Evolutionary conservation across 1,140 invertebrate species (phyloP).

Genomic region (Drosophila ambigua): DNA sequence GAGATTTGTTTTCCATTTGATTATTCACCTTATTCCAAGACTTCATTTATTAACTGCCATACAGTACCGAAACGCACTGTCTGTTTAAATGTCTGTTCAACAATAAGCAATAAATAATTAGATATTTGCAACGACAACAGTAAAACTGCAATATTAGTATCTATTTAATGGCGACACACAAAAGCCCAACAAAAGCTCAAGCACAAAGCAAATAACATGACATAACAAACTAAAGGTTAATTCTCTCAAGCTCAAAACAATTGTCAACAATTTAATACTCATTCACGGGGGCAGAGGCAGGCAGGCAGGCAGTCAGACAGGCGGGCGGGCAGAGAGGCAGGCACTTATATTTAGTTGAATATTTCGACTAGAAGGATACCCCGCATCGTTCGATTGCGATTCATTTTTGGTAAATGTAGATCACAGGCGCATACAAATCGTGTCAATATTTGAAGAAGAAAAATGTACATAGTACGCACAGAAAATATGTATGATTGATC

Average conservation of each 20-base stretch:
- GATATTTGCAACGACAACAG: slow-evolving; percentile 6
- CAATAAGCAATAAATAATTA: slow-evolving; percentile 16
- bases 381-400: too few species aligned
- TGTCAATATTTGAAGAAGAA: too few species aligned
- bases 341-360: too few species aligned
- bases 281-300: slow-evolving; percentile 8
- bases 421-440: background rate
- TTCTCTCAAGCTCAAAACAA: slow-evolving; percentile 80
- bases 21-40: background rate
- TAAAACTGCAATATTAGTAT: slow-evolving; percentile 31
- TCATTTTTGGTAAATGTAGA: slow-evolving; percentile 12
- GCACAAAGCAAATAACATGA: slow-evolving; percentile 51
- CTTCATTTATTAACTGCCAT: slow-evolving; percentile 6
- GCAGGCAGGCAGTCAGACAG: slow-evolving; percentile 1
- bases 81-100: background rate
- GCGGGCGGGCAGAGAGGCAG: slow-evolving; percentile 5
- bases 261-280: slow-evolving; percentile 78
- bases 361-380: too few species aligned
- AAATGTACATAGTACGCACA: too few species aligned
- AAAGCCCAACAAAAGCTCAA: slow-evolving; percentile 4
- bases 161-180: slow-evolving; percentile 28
- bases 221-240: slow-evolving; percentile 78
- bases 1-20: too few species aligned
- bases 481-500: too few species aligned
- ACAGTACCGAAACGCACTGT: background rate